Conservation (phyloP, 2,888 invertebrate species). For the Pediacus dermestoides region DNA sequence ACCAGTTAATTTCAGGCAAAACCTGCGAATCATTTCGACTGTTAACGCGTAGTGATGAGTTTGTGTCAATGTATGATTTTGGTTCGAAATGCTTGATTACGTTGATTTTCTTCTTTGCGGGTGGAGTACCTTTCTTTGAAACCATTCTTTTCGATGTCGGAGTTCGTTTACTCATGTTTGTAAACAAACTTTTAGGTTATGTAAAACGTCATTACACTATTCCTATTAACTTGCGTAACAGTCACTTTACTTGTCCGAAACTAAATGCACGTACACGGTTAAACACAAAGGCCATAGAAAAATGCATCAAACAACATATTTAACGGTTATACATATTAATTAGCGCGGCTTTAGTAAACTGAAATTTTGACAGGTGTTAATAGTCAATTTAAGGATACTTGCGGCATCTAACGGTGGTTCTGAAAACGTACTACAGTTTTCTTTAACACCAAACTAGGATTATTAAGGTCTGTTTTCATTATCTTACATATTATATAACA, state of each 20-base stretch:
- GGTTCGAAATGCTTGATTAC: slow-evolving; percentile 3
- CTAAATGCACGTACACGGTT: too few relatives aligned
- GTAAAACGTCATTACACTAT: slow-evolving; percentile 1
- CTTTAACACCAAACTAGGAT: too few relatives aligned
- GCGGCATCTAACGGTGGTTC: too few relatives aligned
- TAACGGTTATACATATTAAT: background rate
- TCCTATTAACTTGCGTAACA: too few relatives aligned
- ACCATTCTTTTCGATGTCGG: background rate
- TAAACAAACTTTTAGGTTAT: slow-evolving; percentile 18
- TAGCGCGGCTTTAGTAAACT: slow-evolving; percentile 3
- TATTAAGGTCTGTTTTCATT: too few relatives aligned
- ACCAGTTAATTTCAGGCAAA: slow-evolving; percentile 5
- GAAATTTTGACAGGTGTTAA: slow-evolving; percentile 18
- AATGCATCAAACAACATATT: too few relatives aligned
- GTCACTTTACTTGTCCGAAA: too few relatives aligned
- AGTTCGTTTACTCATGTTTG: slow-evolving; percentile 11
- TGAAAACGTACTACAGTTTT: too few relatives aligned
- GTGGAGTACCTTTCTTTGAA: background rate
- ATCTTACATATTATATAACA: too few relatives aligned
- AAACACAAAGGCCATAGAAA: too few relatives aligned
- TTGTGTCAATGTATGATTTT: too few relatives aligned
- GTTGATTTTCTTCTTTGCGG: background rate
- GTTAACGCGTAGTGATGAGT: background rate
- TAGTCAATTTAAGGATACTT: too few relatives aligned
- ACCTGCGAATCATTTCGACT: background rate